Percentiles rank a stretch among this genome's conserved stretches.
phyloP scores from a whole-genome alignment of 2,888 invertebrate genomes.

The Polydrusus tereticollis region DNA sequence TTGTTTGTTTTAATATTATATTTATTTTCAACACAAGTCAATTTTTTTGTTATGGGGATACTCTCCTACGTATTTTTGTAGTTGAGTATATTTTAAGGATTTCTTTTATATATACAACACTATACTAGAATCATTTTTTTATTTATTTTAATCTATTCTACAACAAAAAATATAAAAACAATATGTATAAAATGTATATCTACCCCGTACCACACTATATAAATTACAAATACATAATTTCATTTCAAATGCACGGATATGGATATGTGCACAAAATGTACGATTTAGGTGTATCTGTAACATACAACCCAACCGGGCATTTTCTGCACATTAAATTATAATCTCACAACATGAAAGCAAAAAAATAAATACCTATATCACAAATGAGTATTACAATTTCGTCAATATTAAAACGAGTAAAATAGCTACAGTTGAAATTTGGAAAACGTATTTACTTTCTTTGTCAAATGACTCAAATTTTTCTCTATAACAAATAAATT shows the following conservation, averaged over 20 bases:
- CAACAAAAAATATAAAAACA: not conserved
- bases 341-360: not conserved
- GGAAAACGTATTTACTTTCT: no score
- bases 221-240: not conserved
- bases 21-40: no score
- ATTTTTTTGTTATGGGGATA: no score
- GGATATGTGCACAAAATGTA: not conserved
- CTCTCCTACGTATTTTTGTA: no score
- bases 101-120: not conserved
- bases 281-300: not conserved
- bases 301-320: no score
- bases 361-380: not conserved
- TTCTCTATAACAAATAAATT: no score
- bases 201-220: conserved; percentile 4
- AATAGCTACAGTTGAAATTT: no score
- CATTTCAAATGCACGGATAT: not conserved
- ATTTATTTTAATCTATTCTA: not conserved
- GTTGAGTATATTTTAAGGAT: not conserved
- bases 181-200: conserved; percentile 5
- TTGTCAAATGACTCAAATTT: no score
- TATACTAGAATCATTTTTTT: not conserved
- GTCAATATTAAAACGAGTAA: not conserved
- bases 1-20: no score
- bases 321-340: not conserved
- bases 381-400: conserved; percentile 11